Conservation (phyloP, 2,888 invertebrate species). For the Chloromyia formosa region DNA sequence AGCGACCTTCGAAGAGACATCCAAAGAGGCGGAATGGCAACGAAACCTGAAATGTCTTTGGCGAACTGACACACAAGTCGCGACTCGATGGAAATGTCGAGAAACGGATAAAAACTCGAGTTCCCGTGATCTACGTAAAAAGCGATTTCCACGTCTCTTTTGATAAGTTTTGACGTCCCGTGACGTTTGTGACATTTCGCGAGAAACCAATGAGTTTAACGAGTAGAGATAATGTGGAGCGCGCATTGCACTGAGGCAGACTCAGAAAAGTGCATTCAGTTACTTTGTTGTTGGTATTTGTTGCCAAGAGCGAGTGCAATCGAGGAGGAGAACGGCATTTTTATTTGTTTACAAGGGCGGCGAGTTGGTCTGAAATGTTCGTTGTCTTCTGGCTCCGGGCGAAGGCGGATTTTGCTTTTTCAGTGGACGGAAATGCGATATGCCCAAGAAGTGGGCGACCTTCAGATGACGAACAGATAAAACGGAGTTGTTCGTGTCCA, state of each 20-base stretch:
- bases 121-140: background rate
- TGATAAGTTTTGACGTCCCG: conserved; percentile 14
- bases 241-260: background rate
- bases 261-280: background rate
- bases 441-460: no score
- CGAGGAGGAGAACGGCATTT: no score
- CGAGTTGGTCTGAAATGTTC: background rate
- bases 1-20: background rate
- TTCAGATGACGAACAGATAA: background rate
- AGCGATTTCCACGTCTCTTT: conserved; percentile 15
- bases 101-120: background rate
- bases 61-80: background rate
- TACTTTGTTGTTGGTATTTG: no score
- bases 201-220: conserved; percentile 10
- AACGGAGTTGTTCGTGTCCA: background rate
- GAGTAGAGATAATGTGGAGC: background rate
- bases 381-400: background rate
- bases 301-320: no score
- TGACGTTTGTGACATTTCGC: conserved; percentile 13
- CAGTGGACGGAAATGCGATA: background rate
- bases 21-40: background rate
- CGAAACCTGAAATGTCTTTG: background rate
- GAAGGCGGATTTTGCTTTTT: background rate
- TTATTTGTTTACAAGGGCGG: background rate
- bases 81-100: background rate